Evolutionary conservation across 1,140 invertebrate genomes (phyloP).

Genomic region (Pogonomyrmex barbatus): DNA sequence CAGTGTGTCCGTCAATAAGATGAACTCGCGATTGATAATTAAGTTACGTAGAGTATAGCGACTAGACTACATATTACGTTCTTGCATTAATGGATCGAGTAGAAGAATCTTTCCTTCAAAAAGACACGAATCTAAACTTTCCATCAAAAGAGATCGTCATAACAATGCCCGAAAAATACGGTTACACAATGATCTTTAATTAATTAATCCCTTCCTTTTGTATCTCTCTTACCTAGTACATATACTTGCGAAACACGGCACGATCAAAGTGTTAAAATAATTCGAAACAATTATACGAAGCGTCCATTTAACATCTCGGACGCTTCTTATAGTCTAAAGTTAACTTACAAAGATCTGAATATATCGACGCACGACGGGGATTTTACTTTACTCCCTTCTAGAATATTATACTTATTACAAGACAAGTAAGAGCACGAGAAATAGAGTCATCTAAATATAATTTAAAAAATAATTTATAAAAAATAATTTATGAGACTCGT

Average conservation of each 20-base stretch:
- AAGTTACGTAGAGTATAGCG: slow-evolving; percentile 1
- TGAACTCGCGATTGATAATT: slow-evolving; percentile 38
- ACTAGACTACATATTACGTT: slow-evolving; percentile 41
- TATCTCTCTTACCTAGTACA: not conserved
- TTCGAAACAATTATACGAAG: slow-evolving; percentile 40
- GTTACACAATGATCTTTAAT: slow-evolving; percentile 17
- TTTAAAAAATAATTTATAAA: not conserved
- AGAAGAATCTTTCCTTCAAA: slow-evolving; percentile 16
- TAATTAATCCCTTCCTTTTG: not conserved
- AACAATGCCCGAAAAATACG: not conserved
- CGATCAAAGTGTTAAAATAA: slow-evolving; percentile 39
- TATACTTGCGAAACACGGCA: slow-evolving; percentile 37
- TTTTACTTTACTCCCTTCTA: not conserved
- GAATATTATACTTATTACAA: too few relatives aligned
- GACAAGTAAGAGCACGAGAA: not conserved
- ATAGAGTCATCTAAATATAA: not conserved
- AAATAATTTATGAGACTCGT: not conserved
- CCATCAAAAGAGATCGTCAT: not conserved
- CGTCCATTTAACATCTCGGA: not conserved
- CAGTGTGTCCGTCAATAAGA: slow-evolving; percentile 48
- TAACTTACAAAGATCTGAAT: slow-evolving; percentile 5
- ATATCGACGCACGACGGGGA: not conserved
- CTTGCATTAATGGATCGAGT: not conserved
- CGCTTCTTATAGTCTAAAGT: not conserved
- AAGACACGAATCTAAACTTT: not conserved